Base-by-base conservation (phyloP, 2,113 vertebrate species). In the Syrmaticus mikado region DNA sequence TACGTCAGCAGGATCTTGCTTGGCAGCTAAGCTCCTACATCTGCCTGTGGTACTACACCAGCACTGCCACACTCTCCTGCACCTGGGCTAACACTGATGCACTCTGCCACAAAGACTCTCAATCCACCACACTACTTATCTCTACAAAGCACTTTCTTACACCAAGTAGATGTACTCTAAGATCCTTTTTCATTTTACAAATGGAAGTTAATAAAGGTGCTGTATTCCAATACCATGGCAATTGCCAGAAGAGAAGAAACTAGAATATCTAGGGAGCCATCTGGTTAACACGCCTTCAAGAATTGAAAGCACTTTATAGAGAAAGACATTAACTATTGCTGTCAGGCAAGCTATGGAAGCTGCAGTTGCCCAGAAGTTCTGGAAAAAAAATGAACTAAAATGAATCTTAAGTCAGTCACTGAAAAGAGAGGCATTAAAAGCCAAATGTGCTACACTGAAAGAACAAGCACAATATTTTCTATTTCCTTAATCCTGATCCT, bases 401-500 rank as follows among this genome's bases (percentile, higher is more conserved):
- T 18, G 34, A 71, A 38, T 24, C 11, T 78, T 28, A 50, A 30
- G 60, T 52, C 46, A 32, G 15, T 30, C 16, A 30, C 27, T 19
- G 13, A 64, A 41, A 52, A 65, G 6, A 17, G 46, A 78, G 46
- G 45, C 34, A 65, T 13, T 36, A 12, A 64, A 77, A 78, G 30
- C 30, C 34, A 50, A 25, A 50, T 27, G 15, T 38, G 46, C 14
- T 27, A 41, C 34, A 27, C 20, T 58, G 36, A 62, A 62, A 77
- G 60, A 80, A 62, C 0, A 10, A 34, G 14, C 7, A 46, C 0
- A 24, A 8, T n/a, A 1, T 0, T 22, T 28, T 50, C 48, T 11
- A 62, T 75, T 82, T 68, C 38, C 22, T 86, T 71, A 36, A 55
- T 75, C 81, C 36, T 84, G 66, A 93, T 48, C 10, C 48, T 78